A percentile compares a stretch with the other conserved stretches of the same genome.
These are phyloP conservation scores for Chlorodrepanis virens DNA, from an alignment of 2,113 vertebrate genomes.

Conservation along the genomic window DNA sequence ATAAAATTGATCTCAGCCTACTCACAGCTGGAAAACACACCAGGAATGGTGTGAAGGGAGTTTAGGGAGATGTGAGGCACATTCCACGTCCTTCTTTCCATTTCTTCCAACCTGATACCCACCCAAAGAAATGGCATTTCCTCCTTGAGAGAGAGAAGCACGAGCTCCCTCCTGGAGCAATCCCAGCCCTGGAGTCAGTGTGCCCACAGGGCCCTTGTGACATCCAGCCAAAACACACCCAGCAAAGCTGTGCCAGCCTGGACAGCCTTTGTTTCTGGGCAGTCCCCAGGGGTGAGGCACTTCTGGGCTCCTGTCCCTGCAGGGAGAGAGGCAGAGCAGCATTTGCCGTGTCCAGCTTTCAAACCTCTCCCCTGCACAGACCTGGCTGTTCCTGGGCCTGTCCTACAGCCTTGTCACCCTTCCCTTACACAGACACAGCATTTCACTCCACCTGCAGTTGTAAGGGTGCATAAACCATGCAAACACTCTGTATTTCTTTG, in stretches of 20 bases:
- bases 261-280: background rate
- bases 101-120: background rate
- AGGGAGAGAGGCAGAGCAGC: background rate
- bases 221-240: background rate
- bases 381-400: background rate
- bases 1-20: background rate
- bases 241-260: background rate
- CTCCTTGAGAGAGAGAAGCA: background rate
- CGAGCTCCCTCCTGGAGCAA: background rate
- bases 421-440: background rate
- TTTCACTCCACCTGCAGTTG: background rate
- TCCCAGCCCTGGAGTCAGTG: background rate
- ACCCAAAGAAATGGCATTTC: background rate
- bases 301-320: background rate
- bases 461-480: background rate
- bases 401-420: background rate
- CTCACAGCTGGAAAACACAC: background rate
- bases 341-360: background rate
- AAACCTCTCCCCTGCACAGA: background rate
- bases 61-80: background rate
- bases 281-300: background rate
- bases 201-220: background rate
- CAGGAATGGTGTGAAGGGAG: background rate
- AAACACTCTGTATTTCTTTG: background rate
- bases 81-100: background rate